phyloP scores from a whole-genome alignment of 2,888 invertebrate species.

The Subacronicta megacephala region DNA sequence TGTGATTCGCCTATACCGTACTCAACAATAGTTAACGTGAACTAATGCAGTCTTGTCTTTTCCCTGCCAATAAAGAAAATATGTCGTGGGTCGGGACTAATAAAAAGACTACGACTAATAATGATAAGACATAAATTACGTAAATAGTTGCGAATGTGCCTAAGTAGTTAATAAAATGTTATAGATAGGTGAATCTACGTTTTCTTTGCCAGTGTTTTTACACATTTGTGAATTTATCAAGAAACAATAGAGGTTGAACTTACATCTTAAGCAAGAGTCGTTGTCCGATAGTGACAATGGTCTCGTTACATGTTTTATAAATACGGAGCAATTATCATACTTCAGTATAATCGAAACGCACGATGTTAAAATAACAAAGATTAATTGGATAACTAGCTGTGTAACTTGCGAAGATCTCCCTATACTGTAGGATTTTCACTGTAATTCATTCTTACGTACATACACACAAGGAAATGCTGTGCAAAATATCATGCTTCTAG shows the following conservation, averaged over 20 bases:
- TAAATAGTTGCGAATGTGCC: too few species aligned
- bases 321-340: conserved; percentile 25
- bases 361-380: conserved; percentile 11
- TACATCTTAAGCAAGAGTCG: conserved; percentile 53
- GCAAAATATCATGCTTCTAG: too few species aligned
- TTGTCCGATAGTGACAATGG: conserved; percentile 62
- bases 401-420: too few species aligned
- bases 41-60: too few species aligned
- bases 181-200: not conserved
- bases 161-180: not conserved
- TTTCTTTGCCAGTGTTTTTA: conserved; percentile 16
- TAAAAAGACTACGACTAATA: too few species aligned
- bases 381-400: not conserved
- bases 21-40: too few species aligned
- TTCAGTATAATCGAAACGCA: not conserved
- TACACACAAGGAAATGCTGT: too few species aligned
- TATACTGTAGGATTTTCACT: too few species aligned
- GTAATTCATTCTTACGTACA: too few species aligned
- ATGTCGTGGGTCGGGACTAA: not conserved
- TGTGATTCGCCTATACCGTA: too few species aligned
- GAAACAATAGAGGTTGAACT: conserved; percentile 63
- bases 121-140: not conserved
- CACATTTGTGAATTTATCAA: conserved; percentile 45
- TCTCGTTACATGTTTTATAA: conserved; percentile 35
- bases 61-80: too few species aligned